Evolutionary conservation across 1,140 invertebrate species (phyloP).

Genomic region (Microplitis demolitor): DNA sequence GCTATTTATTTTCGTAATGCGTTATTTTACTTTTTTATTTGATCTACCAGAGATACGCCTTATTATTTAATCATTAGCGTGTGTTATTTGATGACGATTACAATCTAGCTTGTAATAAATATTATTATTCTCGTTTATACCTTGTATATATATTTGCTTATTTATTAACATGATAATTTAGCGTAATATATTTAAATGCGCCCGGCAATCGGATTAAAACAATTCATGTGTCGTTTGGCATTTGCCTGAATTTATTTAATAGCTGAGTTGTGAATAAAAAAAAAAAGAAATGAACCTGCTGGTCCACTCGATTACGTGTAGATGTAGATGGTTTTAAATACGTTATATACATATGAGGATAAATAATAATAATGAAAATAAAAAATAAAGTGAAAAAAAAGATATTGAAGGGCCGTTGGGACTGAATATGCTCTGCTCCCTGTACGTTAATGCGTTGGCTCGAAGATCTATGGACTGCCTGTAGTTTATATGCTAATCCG

Average conservation of each 20-base stretch:
- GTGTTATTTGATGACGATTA: slow-evolving; percentile 7
- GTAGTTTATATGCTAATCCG: slow-evolving; percentile 65
- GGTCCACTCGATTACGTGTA: no score
- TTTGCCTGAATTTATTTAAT: no score
- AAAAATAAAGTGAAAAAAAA: slow-evolving; percentile 5
- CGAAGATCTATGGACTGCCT: slow-evolving; percentile 62
- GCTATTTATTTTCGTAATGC: slow-evolving; percentile 38
- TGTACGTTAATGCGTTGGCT: slow-evolving; percentile 60
- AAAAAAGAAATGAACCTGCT: no score
- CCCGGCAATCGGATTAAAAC: no score
- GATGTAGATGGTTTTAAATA: no score
- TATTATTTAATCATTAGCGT: slow-evolving; percentile 14
- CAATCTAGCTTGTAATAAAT: background rate
- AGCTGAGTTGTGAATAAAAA: no score
- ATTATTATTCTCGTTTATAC: no score
- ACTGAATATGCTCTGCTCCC: slow-evolving; percentile 44
- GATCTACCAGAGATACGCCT: no score
- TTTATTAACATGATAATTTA: no score
- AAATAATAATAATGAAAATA: background rate
- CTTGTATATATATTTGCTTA: no score
- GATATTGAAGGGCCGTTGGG: slow-evolving; percentile 42
- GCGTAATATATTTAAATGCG: no score
- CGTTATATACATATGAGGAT: background rate
- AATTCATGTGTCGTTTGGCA: no score
- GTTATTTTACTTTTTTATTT: background rate